Evolutionary conservation across 2,113 vertebrate species (phyloP), one percentile per base, ranked within the genome.

Genomic region (Charadrius vociferus): DNA sequence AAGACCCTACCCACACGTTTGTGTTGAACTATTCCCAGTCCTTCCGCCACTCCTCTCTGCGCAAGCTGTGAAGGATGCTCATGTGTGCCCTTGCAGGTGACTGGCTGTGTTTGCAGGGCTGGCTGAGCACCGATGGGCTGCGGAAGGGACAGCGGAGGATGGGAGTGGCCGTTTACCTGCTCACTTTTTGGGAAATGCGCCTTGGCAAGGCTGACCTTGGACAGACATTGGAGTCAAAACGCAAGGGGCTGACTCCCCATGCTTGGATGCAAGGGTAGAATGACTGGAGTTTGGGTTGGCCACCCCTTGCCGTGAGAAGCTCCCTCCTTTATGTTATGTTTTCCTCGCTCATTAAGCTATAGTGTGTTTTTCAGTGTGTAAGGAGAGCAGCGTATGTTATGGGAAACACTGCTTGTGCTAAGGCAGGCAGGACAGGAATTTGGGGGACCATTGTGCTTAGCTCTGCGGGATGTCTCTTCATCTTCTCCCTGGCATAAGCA

Each of bases 51-150:
- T 86, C 80, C 65, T 49, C 34, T 61, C 63, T 56, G 4, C 47
- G 3, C 30, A 36, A 93, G 84, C 68, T 72, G 34, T 24, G 58
- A 68, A 68, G 49, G 72, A 21, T 36, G 68, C 82, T 65, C 4
- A 0, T 17, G 43, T n/a, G 66, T 49, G 63, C 37, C 95, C 0
- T 1, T 0, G 1, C 61, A 16, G 53, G 53, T 47, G 92, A 15
- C 65, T 0, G 0, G 70, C 66, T 52, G 50, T 12, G 3, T 55
- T 49, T 14, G 61, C 68, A 77, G 39, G 59, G 49, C 65, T 63
- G 78, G 77, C 39, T 14, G 50, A 85, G 62, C 62, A 12, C 1
- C 0, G 1, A 21, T 3, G 0, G 1, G 62, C 81, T 80, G 39
- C 1, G 7, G 56, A 29, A 30, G 62, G 58, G 65, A 52, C 55